Evolutionary conservation across 2,797 vertebrate genomes (phyloP).

Genomic region (Propithecus perrieri): DNA sequence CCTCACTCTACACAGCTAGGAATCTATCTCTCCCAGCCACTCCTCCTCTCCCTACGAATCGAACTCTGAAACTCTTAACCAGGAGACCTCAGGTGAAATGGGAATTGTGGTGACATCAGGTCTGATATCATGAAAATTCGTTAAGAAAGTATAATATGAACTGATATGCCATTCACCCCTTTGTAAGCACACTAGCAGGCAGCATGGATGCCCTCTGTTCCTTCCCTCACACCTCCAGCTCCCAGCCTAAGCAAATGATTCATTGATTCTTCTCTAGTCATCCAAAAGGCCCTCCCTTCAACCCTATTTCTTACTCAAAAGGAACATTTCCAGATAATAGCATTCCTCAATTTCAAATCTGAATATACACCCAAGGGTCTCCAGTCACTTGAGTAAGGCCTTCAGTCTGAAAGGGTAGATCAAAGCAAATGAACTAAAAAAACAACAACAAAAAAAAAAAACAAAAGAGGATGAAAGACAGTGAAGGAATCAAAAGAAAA

Average conservation of each 20-base stretch:
- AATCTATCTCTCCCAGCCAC: not conserved
- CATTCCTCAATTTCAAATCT: not conserved
- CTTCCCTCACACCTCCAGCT: not conserved
- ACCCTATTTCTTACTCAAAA: not conserved
- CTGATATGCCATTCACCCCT: not conserved
- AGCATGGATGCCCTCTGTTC: not conserved
- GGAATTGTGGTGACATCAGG: not conserved
- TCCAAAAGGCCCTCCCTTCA: not conserved
- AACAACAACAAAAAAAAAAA: not conserved
- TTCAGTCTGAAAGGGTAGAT: not conserved
- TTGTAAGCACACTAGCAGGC: not conserved
- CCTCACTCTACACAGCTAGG: not conserved
- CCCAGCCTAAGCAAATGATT: rapidly evolving
- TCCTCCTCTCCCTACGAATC: not conserved
- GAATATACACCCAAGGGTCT: not conserved
- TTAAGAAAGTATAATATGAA: not conserved
- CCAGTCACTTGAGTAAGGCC: not conserved
- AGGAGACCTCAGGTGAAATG: not conserved
- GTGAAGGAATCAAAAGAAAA: not conserved
- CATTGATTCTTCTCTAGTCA: not conserved
- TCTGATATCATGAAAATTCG: not conserved
- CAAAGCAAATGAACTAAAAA: not conserved
- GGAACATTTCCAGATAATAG: not conserved
- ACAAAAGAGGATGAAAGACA: not conserved
- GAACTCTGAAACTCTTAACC: not conserved